Percentiles rank a stretch among this genome's conserved stretches.
These are phyloP conservation scores for Poeciliopsis gracilis DNA, from an alignment of 2,797 vertebrate species.

Conservation along the genomic window DNA sequence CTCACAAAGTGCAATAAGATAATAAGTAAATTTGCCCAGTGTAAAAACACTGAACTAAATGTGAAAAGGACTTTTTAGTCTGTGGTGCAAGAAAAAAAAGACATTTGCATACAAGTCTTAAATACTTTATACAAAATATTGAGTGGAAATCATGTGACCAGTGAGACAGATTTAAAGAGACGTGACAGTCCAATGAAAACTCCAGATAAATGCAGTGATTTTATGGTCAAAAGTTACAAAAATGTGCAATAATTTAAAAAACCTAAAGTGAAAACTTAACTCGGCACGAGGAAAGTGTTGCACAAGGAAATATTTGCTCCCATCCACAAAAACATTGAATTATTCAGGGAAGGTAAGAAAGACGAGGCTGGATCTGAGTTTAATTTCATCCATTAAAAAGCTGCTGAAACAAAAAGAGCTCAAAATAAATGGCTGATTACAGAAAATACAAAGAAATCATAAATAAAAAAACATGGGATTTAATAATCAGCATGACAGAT, in stretches of 20 bases:
- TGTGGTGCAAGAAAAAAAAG: background rate
- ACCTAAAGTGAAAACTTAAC: slow-evolving; percentile 69
- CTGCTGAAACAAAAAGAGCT: slow-evolving; percentile 21
- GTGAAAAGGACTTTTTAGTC: background rate
- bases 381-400: background rate
- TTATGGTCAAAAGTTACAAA: slow-evolving; percentile 54
- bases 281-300: slow-evolving; percentile 84
- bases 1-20: background rate
- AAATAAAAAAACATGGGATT: slow-evolving; percentile 4
- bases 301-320: slow-evolving; percentile 45
- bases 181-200: slow-evolving; percentile 71
- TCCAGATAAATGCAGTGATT: slow-evolving; percentile 52
- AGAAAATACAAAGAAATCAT: slow-evolving; percentile 15
- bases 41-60: background rate
- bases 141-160: slow-evolving; percentile 55
- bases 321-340: slow-evolving; percentile 18
- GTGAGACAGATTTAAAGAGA: slow-evolving; percentile 55
- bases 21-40: background rate
- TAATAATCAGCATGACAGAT: slow-evolving; percentile 24
- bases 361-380: background rate
- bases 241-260: slow-evolving; percentile 29
- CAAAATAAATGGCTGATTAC: slow-evolving; percentile 18
- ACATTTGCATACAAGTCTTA: slow-evolving; percentile 20
- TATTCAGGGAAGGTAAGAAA: slow-evolving; percentile 21
- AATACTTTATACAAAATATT: slow-evolving; percentile 79